Evolutionary conservation across 1,140 invertebrate genomes (phyloP).

Genomic region (Drosophila willistoni): DNA sequence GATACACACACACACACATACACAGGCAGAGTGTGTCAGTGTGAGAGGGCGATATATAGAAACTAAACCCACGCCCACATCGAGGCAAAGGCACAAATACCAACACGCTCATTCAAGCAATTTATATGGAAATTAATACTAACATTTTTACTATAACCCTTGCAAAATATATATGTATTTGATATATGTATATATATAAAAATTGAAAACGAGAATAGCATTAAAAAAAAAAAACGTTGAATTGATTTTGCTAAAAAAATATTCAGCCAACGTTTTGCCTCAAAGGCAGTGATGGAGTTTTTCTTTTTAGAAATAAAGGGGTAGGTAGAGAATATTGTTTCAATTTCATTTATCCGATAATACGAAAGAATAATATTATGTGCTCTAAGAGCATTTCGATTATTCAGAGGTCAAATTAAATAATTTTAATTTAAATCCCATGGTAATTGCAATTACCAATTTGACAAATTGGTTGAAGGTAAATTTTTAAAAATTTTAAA

Average conservation of each 20-base stretch:
- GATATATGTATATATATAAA: slow-evolving; percentile 13
- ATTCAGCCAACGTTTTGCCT: slow-evolving; percentile 41
- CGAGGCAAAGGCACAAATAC: slow-evolving; percentile 45
- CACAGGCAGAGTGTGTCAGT: not conserved
- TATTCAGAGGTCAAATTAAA: too few relatives aligned
- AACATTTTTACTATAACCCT: slow-evolving; percentile 62
- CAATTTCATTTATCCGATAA: slow-evolving; percentile 1
- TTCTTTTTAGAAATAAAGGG: not conserved
- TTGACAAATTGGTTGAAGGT: too few relatives aligned
- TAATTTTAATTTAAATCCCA: too few relatives aligned
- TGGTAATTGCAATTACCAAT: too few relatives aligned
- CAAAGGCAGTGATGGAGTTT: slow-evolving; percentile 36
- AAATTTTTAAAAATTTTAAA: too few relatives aligned
- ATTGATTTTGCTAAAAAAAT: slow-evolving; percentile 66
- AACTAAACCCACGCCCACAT: slow-evolving; percentile 8
- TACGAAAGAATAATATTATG: not conserved
- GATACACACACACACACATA: slow-evolving; percentile 35
- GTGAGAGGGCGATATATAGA: not conserved
- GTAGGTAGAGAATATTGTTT: slow-evolving; percentile 7
- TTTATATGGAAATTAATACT: slow-evolving; percentile 80
- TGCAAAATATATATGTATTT: slow-evolving; percentile 15
- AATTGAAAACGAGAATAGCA: slow-evolving; percentile 22
- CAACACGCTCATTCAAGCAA: slow-evolving; percentile 50
- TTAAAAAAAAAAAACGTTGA: slow-evolving; percentile 49
- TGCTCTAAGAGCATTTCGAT: too few relatives aligned